Evolutionary conservation across 2,888 invertebrate genomes (phyloP).

Genomic region (Gandaritis pyraliata): DNA sequence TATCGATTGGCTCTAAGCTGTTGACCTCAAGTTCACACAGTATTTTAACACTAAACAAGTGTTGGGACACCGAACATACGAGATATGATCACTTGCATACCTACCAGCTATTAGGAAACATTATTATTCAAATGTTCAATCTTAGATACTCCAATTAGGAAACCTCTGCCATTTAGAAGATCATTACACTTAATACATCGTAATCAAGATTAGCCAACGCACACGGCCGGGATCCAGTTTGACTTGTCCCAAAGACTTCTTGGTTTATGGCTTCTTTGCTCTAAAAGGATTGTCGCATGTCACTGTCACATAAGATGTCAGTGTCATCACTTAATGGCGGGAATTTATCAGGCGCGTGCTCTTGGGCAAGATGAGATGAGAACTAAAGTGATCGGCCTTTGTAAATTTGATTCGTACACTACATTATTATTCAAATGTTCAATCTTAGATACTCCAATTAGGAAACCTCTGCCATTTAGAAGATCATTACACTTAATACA

Average conservation of each 20-base stretch:
- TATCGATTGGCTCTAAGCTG: slow-evolving; percentile 6
- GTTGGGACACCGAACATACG: slow-evolving; percentile 5
- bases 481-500: slow-evolving; percentile 31
- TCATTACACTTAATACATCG: slow-evolving; percentile 29
- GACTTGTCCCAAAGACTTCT: slow-evolving; percentile 18
- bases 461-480: slow-evolving; percentile 36
- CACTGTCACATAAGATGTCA: slow-evolving; percentile 45
- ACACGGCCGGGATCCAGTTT: slow-evolving; percentile 20
- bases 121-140: slow-evolving; percentile 37
- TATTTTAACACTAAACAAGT: slow-evolving; percentile 8
- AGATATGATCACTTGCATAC: slow-evolving; percentile 14
- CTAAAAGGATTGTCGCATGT: slow-evolving; percentile 34
- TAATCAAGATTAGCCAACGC: slow-evolving; percentile 35
- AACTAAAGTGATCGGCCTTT: slow-evolving; percentile 41
- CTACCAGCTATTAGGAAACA: slow-evolving; percentile 30
- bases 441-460: slow-evolving; percentile 38
- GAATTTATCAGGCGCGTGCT: slow-evolving; percentile 38
- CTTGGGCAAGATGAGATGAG: slow-evolving; percentile 30
- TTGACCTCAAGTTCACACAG: slow-evolving; percentile 16
- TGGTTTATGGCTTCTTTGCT: background rate
- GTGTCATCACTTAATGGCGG: slow-evolving; percentile 47
- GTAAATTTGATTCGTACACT: slow-evolving; percentile 50
- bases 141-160: slow-evolving; percentile 39
- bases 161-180: slow-evolving; percentile 36
- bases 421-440: slow-evolving; percentile 37